Evolutionary conservation across 64 coral and sea anemone genomes (phyloP).

Genomic region (Dendronephthya gigantea): DNA sequence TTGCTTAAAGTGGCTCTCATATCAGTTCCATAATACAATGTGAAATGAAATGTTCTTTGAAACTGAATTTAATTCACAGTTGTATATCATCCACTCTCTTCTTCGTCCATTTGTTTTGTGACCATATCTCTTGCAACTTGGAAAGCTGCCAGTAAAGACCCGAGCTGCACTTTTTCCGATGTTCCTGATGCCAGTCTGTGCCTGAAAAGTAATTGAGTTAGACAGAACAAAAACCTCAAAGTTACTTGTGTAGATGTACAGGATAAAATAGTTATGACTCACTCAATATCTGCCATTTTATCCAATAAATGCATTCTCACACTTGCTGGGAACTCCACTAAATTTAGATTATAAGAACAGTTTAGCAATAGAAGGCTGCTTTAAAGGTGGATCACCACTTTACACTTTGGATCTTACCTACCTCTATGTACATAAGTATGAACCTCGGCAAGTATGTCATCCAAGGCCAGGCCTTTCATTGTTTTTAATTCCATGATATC

Average conservation of each 20-base stretch:
- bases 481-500: constrained; percentile 96
- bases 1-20: background rate
- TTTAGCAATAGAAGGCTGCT: too few relatives aligned
- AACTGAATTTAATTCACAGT: background rate
- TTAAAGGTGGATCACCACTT: too few relatives aligned
- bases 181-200: constrained; percentile 83
- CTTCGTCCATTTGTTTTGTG: background rate
- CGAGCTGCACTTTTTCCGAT: constrained; percentile 82
- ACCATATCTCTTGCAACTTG: constrained; percentile 95
- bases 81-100: background rate
- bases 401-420: constrained; percentile 3
- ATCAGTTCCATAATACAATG: too few relatives aligned
- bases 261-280: constrained; percentile 13
- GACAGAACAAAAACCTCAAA: too few relatives aligned
- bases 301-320: constrained; percentile 80
- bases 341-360: too few relatives aligned
- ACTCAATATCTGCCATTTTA: constrained; percentile 95
- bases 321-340: constrained; percentile 71
- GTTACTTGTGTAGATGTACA: too few relatives aligned
- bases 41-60: too few relatives aligned
- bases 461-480: constrained; percentile 82
- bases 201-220: constrained; percentile 4
- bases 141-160: constrained; percentile 79
- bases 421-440: constrained; percentile 93
- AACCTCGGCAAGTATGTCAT: constrained; percentile 82